Percentiles rank a stretch among this genome's conserved stretches.
Conservation (phyloP, 2,888 invertebrate species). For the Petrophora chlorosata region DNA sequence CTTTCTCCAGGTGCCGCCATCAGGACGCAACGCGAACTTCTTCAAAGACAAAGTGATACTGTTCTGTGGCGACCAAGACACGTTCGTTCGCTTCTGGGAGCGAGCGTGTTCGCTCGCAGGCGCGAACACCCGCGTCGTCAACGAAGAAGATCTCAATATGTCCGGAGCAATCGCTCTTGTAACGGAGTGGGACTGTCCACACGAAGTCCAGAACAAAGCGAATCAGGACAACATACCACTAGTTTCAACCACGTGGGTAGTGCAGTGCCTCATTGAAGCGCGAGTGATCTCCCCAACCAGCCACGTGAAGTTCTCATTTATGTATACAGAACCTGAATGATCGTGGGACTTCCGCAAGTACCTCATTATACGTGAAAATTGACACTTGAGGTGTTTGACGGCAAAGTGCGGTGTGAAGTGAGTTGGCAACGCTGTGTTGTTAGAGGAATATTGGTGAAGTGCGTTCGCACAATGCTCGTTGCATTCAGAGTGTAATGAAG, state of each 20-base stretch:
- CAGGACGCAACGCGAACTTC: slow-evolving; percentile 66
- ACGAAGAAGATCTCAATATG: slow-evolving; percentile 75
- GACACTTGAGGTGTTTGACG: slow-evolving; percentile 62
- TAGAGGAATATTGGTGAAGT: slow-evolving; percentile 1
- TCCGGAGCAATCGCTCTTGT: slow-evolving; percentile 80
- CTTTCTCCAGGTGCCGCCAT: slow-evolving; percentile 61
- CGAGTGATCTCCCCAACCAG: slow-evolving; percentile 73
- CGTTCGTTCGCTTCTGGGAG: slow-evolving; percentile 85
- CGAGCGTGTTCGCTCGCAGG: slow-evolving; percentile 84
- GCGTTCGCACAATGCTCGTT: background rate
- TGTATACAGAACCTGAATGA: slow-evolving; percentile 81
- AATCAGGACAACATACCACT: slow-evolving; percentile 84
- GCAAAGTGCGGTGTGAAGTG: slow-evolving; percentile 36
- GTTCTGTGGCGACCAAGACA: slow-evolving; percentile 78
- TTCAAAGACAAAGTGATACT: slow-evolving; percentile 78
- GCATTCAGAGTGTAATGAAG: no score
- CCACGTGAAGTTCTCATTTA: slow-evolving; percentile 81
- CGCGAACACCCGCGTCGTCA: slow-evolving; percentile 73
- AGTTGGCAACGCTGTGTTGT: slow-evolving; percentile 32
- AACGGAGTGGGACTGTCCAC: slow-evolving; percentile 85
- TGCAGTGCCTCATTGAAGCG: slow-evolving; percentile 87
- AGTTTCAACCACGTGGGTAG: slow-evolving; percentile 87
- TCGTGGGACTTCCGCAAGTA: slow-evolving; percentile 78
- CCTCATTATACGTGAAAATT: slow-evolving; percentile 78
- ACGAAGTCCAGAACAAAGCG: slow-evolving; percentile 81